Evolutionary conservation across 1,140 invertebrate species (phyloP).

Genomic region (Monomorium pharaonis): DNA sequence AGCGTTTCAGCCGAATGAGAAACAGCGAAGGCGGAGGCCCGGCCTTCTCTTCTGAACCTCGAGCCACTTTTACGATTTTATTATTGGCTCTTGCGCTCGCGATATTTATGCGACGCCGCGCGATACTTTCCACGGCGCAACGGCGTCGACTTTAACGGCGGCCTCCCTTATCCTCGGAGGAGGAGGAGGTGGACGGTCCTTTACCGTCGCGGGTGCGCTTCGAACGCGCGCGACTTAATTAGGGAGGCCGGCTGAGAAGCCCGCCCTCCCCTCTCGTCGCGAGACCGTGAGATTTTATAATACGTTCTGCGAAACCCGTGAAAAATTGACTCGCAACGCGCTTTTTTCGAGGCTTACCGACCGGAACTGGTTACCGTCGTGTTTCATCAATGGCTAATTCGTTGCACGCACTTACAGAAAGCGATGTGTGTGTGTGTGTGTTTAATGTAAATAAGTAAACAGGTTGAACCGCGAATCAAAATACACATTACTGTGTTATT

Average conservation of each 20-base stretch:
- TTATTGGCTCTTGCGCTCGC: slow-evolving; percentile 74
- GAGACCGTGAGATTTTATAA: background rate
- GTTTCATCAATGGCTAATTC: background rate
- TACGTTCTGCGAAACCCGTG: background rate
- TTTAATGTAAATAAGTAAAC: no score
- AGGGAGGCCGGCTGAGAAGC: slow-evolving; percentile 38
- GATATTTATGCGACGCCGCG: slow-evolving; percentile 74
- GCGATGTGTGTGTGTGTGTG: no score
- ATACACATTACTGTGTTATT: no score
- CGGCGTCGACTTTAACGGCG: slow-evolving; percentile 72
- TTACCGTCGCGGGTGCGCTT: slow-evolving; percentile 48
- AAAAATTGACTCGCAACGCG: background rate
- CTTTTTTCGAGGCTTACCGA: background rate
- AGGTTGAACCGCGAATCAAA: no score
- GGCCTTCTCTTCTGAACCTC: slow-evolving; percentile 68
- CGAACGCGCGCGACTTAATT: slow-evolving; percentile 72
- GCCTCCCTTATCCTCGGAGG: slow-evolving; percentile 47
- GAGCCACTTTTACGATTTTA: slow-evolving; percentile 77
- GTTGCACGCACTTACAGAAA: no score
- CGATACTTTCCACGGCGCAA: slow-evolving; percentile 72
- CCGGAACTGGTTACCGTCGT: background rate
- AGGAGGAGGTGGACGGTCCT: slow-evolving; percentile 13
- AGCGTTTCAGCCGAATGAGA: slow-evolving; percentile 65
- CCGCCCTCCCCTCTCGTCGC: background rate
- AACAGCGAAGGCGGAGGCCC: slow-evolving; percentile 20